Evolutionary conservation across 2,888 invertebrate species (phyloP), one percentile per base, ranked within the genome.

Genomic region (Zhengitettix transpicula): DNA sequence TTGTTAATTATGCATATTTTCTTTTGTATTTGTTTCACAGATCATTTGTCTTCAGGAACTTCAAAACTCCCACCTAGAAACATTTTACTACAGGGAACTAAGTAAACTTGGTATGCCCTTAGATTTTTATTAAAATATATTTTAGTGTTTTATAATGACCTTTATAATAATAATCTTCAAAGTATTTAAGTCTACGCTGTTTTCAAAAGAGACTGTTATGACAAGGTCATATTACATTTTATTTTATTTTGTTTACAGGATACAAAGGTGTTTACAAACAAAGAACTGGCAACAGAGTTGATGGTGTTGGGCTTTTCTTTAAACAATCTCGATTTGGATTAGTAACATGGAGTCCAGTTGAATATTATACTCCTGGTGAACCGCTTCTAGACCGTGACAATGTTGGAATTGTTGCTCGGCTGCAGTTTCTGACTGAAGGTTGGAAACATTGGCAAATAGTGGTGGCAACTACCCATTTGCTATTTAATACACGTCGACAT

Each of bases 241-340:
- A 28, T 28, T 5, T 28, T 5, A 28, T 28, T 28, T 28, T 40
- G 9, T 14, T 70, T 69, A 40, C 74, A 72, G 90, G 91, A 1
- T 92, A 89, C 69, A 73, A 74, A 42, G 84, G 87, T 56, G 70
- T 89, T 7, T 96, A 81, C 71, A 92, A 94, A 72, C 86, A 87
- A 71, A 82, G 91, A 68, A 93, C 93, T 1, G 87, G 88, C 1
- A 74, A 75, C 44, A 82, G 89, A 67, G 75, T 76, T 11, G 98
- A 99, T 73, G 98, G 98, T 0, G 91, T 96, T 72, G 92, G 95
- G 0, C 86, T 95, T 52, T 87, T 90, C 69, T 96, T 83, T 71
- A 86, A 84, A 66, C 71, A 73, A 10, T 73, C 79, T 17, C 75
- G 81, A 59, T 88, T 97, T 66, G 73, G 78, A 53, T 70, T 92